Evolutionary conservation across 92 coral and sea anemone species (phyloP), one percentile per base, ranked within the genome.

Genomic region (Bergia puertoricense): DNA sequence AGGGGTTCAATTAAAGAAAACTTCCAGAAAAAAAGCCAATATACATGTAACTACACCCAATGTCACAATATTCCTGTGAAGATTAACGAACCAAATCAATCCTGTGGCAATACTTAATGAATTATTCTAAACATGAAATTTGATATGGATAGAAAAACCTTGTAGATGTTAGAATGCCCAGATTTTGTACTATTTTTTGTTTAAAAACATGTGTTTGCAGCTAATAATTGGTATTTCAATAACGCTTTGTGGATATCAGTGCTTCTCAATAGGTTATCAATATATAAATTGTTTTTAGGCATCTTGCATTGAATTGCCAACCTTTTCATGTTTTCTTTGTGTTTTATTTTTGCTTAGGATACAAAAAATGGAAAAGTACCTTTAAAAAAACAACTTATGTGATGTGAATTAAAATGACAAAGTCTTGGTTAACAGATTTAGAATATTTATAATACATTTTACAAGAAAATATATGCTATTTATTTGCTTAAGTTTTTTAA

Each of bases 1-100:
- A 37, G 8, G 22, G 57, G 2, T 77, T 77, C 9, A 37, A 73
- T 0, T 73, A 36, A 18, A 69, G 81, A 15, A 46, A 77, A 77
- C 37, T 81, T 41, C 18, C 18, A 69, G 10, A 62, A 39, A 81
- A 38, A 39, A 30, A 30, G 30, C 30, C 73, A 15, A 30, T 57
- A 30, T 30, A 30, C 30, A 30, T 39, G 40, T 54, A 30, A 11
- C 74, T 59, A 15, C 5, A 18, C 59, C 48, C 45, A 43, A 59
- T 81, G 22, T 40, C 54, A 62, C 45, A 66, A 38, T 54, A 62
- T 59, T 81, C n/a, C 36, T 81, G 51, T 20, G 38, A 43, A 81
- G 74, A 59, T 81, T 62, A 81, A 39, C 23, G 41, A 74, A 57
- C 85, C 42, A 20, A 81, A 81, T 39, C 10, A 76, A 40, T 76